These are phyloP conservation scores for Petrocephalus microphthalmus DNA, from an alignment of 2,113 vertebrate genomes.

Conservation along the genomic window DNA sequence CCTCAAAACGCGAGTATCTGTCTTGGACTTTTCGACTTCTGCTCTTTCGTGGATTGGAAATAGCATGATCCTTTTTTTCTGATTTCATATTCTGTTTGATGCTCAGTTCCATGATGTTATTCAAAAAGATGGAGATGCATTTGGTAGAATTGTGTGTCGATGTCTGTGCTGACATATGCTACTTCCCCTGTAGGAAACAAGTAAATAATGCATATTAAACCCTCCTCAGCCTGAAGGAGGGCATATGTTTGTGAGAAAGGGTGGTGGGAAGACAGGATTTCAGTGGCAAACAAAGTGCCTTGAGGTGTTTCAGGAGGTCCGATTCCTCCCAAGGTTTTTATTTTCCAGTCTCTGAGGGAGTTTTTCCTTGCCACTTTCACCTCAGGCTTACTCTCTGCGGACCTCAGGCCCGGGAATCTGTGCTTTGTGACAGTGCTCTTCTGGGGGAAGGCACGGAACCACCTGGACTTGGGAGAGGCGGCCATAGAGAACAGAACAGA, in stretches of 20 bases:
- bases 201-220: neutral
- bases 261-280: neutral
- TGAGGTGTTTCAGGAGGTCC: neutral
- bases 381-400: neutral
- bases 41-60: neutral
- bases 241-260: neutral
- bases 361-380: neutral
- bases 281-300: slow-evolving; percentile 12
- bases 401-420: neutral
- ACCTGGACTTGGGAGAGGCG: neutral
- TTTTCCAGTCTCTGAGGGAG: neutral
- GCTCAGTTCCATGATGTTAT: neutral
- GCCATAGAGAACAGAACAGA: neutral
- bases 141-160: neutral
- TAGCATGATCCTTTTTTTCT: neutral
- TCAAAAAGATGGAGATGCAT: neutral
- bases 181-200: slow-evolving; percentile 5
- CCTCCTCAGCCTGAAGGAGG: neutral
- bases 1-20: neutral
- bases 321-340: neutral
- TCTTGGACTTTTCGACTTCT: neutral
- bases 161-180: slow-evolving; percentile 8
- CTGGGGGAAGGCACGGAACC: neutral
- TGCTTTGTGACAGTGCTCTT: neutral
- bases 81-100: neutral